Percentiles rank a stretch among this genome's conserved stretches.
phyloP scores from a whole-genome alignment of 1,140 invertebrate species.

The Littorina saxatilis region DNA sequence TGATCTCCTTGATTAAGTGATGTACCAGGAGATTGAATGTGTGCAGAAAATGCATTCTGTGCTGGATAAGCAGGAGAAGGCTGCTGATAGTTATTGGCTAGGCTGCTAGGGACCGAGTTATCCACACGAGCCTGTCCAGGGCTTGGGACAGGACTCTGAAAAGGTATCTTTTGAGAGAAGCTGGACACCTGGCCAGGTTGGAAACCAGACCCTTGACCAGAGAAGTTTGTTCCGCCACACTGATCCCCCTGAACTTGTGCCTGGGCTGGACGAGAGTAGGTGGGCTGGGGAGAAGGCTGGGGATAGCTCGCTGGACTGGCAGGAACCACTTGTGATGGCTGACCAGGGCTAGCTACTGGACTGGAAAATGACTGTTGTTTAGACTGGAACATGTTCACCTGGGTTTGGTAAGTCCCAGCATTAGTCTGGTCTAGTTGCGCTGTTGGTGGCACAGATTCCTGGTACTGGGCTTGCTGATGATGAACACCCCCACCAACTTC shows the following conservation, averaged over 20 bases:
- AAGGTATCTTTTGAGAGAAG: not conserved
- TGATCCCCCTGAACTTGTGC: not conserved
- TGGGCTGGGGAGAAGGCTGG: not conserved
- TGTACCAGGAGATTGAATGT: too few species aligned
- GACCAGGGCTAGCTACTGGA: slow-evolving; percentile 6
- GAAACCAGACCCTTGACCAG: not conserved
- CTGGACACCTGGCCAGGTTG: not conserved
- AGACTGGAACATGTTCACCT: not conserved
- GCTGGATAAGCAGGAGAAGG: not conserved
- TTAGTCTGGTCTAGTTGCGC: not conserved
- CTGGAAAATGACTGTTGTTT: slow-evolving; percentile 22
- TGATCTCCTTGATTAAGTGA: not conserved
- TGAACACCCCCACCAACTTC: not conserved
- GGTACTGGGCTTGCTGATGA: slow-evolving; percentile 6
- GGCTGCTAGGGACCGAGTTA: slow-evolving; percentile 5
- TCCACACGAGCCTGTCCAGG: not conserved
- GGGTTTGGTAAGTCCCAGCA: not conserved
- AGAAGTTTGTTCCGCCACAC: not conserved
- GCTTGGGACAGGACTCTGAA: slow-evolving; percentile 8
- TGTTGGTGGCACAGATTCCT: not conserved
- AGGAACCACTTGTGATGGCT: not conserved
- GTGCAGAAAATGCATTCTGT: not conserved
- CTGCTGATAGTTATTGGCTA: slow-evolving; percentile 17
- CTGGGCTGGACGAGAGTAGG: not conserved
- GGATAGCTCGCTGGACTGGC: not conserved